A percentile compares a stretch with the other conserved stretches of the same genome.
phyloP scores from a whole-genome alignment of 1,140 invertebrate species.

The Drosophila bipectinata region DNA sequence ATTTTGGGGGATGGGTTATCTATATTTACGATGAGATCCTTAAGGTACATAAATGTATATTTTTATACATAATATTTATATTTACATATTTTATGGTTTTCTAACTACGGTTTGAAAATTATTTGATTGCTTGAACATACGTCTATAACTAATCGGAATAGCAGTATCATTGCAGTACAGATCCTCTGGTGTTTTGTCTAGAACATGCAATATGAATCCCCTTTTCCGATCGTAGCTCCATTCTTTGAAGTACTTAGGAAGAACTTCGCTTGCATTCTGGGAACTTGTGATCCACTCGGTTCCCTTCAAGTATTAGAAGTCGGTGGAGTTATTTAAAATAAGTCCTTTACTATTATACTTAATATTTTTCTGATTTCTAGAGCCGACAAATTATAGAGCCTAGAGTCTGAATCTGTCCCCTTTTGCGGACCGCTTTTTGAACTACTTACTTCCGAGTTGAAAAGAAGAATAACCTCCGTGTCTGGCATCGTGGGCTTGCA shows the following conservation, averaged over 20 bases:
- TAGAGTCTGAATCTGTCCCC: too few relatives aligned
- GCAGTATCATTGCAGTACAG: conserved; percentile 6
- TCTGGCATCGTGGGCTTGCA: conserved; percentile 89
- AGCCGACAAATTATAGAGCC: too few relatives aligned
- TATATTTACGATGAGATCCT: not conserved
- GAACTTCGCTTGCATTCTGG: conserved; percentile 6
- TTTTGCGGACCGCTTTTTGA: too few relatives aligned
- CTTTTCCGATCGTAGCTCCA: conserved; percentile 40
- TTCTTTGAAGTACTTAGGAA: conserved; percentile 30
- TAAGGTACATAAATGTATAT: not conserved
- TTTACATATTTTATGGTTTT: conserved; percentile 1
- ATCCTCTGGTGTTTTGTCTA: conserved; percentile 17
- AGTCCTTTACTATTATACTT: not conserved
- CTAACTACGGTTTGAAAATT: conserved; percentile 1
- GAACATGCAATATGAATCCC: conserved; percentile 55
- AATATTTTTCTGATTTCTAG: not conserved
- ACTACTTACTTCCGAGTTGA: conserved; percentile 75
- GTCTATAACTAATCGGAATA: conserved; percentile 37
- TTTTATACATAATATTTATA: conserved; percentile 1
- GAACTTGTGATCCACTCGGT: conserved; percentile 30
- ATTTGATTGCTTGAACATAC: conserved; percentile 28
- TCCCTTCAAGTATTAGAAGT: conserved; percentile 11
- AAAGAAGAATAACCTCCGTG: conserved; percentile 85
- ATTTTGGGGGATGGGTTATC: not conserved
- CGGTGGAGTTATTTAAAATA: not conserved